Base-by-base conservation (phyloP, 1,140 invertebrate genomes). In the Platyscapa corneri region DNA sequence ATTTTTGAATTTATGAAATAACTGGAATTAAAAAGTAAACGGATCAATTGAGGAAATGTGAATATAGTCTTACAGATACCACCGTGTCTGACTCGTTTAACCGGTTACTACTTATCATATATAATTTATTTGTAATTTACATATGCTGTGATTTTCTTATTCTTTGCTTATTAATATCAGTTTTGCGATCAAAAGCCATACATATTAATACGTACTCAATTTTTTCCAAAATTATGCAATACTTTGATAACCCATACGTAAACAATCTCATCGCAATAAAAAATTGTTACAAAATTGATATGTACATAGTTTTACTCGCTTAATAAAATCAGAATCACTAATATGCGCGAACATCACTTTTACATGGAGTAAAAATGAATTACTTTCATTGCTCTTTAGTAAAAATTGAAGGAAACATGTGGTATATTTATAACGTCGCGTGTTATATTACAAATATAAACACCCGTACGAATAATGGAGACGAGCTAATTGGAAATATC, bases 41-140 rank as follows among this genome's bases (percentile, higher is more conserved):
- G 23, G 70, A 74, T 74, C 70, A 74, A 74, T 74, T 74, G 70
- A 74, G 37, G 3, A n/a, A 74, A 39, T 34, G 70, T 27, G 70
- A 70, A 70, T 70, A 70, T 12, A 70, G 18, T 18, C 37, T 70
- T 70, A 23, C 34, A 37, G 32, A 70, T 70, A n/a, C 37, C 37
- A 42, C 10, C 37, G n/a, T 6, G 70, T 74, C 70, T 42, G 70
- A 74, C 70, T 42, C 70, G 70, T 74, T n/a, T 42, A 42, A 74
- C 70, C 70, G 70, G 70, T 74, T 74, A 74, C 70, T 42, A 74
- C 70, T 74, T 42, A 74, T 74, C 37, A 74, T 74, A 74, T 42
- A 74, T 42, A 74, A 74, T 74, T 74, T 74, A 42, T 72, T 72
- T 27, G 3, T 7, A 74, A 74, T 74, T 74, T 74, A 42, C 70